Evolutionary conservation across 2,888 invertebrate species (phyloP).

Genomic region (Caenorhabditis sp.): DNA sequence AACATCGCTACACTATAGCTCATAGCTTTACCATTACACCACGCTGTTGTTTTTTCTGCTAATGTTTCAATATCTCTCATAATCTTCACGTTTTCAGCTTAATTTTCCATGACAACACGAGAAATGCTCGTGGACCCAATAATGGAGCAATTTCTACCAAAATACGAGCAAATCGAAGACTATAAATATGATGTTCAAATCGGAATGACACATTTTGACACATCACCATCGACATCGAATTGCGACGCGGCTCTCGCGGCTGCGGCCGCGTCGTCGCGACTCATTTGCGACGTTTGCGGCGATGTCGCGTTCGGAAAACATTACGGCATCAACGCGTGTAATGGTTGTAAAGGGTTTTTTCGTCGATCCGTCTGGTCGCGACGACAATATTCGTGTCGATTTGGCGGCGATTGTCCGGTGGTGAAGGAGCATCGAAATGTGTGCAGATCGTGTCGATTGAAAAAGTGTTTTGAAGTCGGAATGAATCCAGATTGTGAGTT

Average conservation of each 20-base stretch:
- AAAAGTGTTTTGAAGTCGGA: slow-evolving; percentile 64
- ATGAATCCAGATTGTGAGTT: slow-evolving; percentile 65
- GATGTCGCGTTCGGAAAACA: slow-evolving; percentile 60
- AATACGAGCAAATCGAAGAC: slow-evolving; percentile 38
- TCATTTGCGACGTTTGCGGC: slow-evolving; percentile 56
- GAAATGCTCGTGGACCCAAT: slow-evolving; percentile 46
- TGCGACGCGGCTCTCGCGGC: slow-evolving; percentile 21
- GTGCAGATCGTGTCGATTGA: slow-evolving; percentile 62
- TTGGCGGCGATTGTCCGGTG: slow-evolving; percentile 64
- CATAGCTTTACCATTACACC: neutral
- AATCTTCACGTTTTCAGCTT: neutral
- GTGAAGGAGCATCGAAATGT: slow-evolving; percentile 65
- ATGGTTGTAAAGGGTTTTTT: slow-evolving; percentile 59
- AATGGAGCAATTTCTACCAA: slow-evolving; percentile 18
- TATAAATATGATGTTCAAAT: slow-evolving; percentile 26
- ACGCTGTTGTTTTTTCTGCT: slow-evolving; percentile 6
- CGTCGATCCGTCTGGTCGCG: slow-evolving; percentile 58
- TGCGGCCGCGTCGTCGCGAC: slow-evolving; percentile 31
- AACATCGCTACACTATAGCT: neutral
- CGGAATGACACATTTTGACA: slow-evolving; percentile 2
- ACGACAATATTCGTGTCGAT: slow-evolving; percentile 62
- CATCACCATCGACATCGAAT: slow-evolving; percentile 3
- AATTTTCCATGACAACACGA: slow-evolving; percentile 29
- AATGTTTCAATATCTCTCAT: slow-evolving; percentile 1
- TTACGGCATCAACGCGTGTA: slow-evolving; percentile 59